phyloP scores from a whole-genome alignment of 2,797 vertebrate genomes.

The Microtus agrestis region DNA sequence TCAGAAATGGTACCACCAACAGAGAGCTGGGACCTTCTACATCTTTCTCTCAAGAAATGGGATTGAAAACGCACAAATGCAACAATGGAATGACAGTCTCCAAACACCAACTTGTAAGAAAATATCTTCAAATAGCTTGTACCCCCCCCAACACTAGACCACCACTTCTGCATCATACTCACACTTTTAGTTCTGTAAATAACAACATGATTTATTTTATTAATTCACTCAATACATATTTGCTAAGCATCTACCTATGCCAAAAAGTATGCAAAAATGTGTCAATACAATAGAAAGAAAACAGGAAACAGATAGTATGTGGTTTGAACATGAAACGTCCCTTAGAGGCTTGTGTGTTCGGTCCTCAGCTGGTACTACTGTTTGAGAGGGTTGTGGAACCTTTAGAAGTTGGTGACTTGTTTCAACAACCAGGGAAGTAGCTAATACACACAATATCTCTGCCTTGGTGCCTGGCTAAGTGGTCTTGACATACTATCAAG shows the following conservation, averaged over 20 bases:
- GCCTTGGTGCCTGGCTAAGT: background rate
- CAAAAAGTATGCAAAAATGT: background rate
- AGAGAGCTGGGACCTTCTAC: background rate
- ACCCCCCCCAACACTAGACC: background rate
- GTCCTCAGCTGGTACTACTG: no score
- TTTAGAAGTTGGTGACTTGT: background rate
- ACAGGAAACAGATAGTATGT: background rate
- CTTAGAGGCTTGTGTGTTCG: no score
- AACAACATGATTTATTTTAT: background rate
- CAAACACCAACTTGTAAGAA: background rate
- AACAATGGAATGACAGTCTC: background rate
- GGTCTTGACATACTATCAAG: background rate
- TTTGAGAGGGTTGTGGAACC: background rate
- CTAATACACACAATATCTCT: background rate
- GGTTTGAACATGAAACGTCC: background rate
- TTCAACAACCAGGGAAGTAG: background rate
- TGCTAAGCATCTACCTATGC: background rate
- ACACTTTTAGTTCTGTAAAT: constrained; percentile 1
- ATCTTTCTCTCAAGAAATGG: background rate
- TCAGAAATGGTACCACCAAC: background rate
- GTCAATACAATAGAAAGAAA: background rate
- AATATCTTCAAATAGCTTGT: background rate
- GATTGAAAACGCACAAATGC: background rate
- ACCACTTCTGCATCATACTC: background rate
- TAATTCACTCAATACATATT: background rate